These are phyloP conservation scores for Quadroppia sp. DNA, from an alignment of 2,888 invertebrate genomes.

Conservation along the genomic window DNA sequence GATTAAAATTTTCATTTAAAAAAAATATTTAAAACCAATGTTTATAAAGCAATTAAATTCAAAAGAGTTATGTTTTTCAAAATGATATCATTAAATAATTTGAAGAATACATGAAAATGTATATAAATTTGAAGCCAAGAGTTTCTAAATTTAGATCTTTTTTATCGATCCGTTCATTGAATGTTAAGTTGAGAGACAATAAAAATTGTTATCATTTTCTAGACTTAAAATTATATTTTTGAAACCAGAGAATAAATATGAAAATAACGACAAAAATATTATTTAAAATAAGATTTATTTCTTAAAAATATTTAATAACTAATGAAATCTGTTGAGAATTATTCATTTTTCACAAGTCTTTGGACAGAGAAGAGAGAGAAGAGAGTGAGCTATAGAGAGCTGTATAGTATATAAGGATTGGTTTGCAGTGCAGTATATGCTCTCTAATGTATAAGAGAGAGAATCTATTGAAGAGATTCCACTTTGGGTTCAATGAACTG, in stretches of 20 bases:
- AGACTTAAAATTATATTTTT: neutral
- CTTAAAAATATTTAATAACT: neutral
- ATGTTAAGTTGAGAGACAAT: neutral
- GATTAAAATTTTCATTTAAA: too few relatives aligned
- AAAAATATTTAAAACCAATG: neutral
- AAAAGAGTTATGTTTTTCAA: too few relatives aligned
- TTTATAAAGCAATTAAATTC: neutral
- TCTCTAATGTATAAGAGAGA: neutral
- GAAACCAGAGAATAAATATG: too few relatives aligned
- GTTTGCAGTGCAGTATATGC: too few relatives aligned
- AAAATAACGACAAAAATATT: too few relatives aligned
- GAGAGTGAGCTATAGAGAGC: neutral
- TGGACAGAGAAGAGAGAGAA: neutral
- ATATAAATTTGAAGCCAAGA: too few relatives aligned
- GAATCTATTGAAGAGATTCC: slow-evolving; percentile 7
- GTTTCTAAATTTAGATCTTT: slow-evolving; percentile 14
- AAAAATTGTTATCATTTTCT: neutral
- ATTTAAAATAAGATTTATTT: too few relatives aligned
- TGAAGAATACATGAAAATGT: too few relatives aligned
- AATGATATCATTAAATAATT: too few relatives aligned
- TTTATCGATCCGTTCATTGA: slow-evolving; percentile 5
- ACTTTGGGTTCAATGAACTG: slow-evolving; percentile 19
- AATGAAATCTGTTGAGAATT: neutral
- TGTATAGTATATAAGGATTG: slow-evolving; percentile 4
- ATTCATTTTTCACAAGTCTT: neutral